phyloP scores from a whole-genome alignment of 2,797 vertebrate genomes.

The Poecilia velifera region DNA sequence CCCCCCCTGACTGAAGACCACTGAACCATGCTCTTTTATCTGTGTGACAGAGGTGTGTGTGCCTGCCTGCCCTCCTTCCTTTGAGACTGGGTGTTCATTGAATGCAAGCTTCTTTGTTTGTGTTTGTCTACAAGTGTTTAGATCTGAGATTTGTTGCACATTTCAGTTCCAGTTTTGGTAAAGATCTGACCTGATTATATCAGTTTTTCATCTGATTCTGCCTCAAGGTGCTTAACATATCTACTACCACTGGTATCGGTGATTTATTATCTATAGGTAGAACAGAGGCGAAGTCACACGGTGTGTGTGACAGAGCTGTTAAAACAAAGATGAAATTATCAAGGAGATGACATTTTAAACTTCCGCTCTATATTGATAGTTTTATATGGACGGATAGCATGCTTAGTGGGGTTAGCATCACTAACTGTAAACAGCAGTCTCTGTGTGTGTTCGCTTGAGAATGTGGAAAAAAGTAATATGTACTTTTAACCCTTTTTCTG shows the following conservation, averaged over 20 bases:
- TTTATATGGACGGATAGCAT: background rate
- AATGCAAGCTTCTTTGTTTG: slow-evolving; percentile 38
- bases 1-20: slow-evolving; percentile 56
- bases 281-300: background rate
- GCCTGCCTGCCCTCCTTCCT: slow-evolving; percentile 34
- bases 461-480: background rate
- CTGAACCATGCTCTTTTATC: slow-evolving; percentile 66
- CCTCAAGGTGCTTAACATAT: background rate
- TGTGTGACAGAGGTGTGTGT: slow-evolving; percentile 60
- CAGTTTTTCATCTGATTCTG: background rate
- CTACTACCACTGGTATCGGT: background rate
- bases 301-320: background rate
- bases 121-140: background rate
- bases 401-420: background rate
- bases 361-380: background rate
- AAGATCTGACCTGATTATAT: background rate
- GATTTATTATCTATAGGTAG: background rate
- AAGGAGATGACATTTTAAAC: background rate
- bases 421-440: background rate
- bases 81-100: slow-evolving; percentile 35
- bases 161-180: background rate
- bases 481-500: background rate
- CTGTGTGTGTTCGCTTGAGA: background rate
- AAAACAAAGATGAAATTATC: background rate
- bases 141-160: background rate